phyloP scores from a whole-genome alignment of 2,888 invertebrate genomes.

The Volucella inflata region DNA sequence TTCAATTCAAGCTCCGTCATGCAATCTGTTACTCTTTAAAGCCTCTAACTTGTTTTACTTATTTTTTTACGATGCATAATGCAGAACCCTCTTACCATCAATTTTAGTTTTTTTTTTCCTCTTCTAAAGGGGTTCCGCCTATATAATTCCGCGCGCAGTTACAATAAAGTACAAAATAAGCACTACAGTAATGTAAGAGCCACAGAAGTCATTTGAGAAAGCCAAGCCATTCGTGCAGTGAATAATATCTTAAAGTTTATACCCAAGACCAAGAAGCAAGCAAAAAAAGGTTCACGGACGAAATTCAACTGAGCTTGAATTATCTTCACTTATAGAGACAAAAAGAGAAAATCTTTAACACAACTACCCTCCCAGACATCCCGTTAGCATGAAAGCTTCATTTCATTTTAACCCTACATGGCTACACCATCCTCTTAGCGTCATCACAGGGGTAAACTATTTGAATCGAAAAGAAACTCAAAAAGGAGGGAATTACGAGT shows the following conservation, averaged over 20 bases:
- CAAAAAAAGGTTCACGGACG: conserved; percentile 23
- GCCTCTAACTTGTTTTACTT: too few relatives aligned
- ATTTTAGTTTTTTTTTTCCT: too few relatives aligned
- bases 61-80: too few relatives aligned
- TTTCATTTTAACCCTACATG: background rate
- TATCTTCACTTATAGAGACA: conserved; percentile 28
- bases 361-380: background rate
- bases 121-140: too few relatives aligned
- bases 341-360: background rate
- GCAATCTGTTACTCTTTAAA: too few relatives aligned
- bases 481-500: background rate
- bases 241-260: conserved; percentile 46
- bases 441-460: background rate
- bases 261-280: conserved; percentile 8
- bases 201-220: conserved; percentile 36
- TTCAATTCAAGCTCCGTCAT: too few relatives aligned
- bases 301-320: conserved; percentile 35
- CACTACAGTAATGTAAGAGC: conserved; percentile 15
- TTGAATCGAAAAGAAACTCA: conserved; percentile 33
- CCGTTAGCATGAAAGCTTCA: background rate
- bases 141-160: background rate
- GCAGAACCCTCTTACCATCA: too few relatives aligned
- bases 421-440: background rate
- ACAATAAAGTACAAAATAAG: conserved; percentile 27
- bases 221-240: conserved; percentile 41